Base-by-base conservation (phyloP, 2,113 vertebrate genomes). In the Channa maculata region DNA sequence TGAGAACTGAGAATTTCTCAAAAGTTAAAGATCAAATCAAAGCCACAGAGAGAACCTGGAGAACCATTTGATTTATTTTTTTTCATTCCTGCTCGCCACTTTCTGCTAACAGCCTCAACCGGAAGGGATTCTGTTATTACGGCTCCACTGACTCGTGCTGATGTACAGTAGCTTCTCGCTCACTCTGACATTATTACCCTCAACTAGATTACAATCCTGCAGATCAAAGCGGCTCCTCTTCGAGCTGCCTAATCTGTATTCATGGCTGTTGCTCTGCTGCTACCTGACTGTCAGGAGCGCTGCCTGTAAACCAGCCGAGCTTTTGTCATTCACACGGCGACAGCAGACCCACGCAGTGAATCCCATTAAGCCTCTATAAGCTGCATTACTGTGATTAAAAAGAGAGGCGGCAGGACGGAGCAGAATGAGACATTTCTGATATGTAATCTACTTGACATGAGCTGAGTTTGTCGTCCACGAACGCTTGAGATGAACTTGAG, bases 301-400 rank as follows among this genome's bases (percentile, higher is more conserved):
- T 65, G 44, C 66, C 50, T 36, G 66, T 72, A 65, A 72, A 60
- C 52, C 53, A 1, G 63, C 71, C 11, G 37, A 41, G n/a, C 14
- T 36, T 52, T 71, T 71, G 77, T 78, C 73, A 71, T 80, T 80
- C 80, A 55, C 65, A 57, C 44, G 46, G 73, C 38, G 53, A 38
- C 72, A 24, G 59, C 60, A 48, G 65, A 60, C 54, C 73, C 73
- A n/a, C 50, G 54, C 77, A n/a, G 65, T 5, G 71, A 75, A 82
- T 82, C 75, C 61, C 63, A 79, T 79, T 82, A 79, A 60, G 66
- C 44, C 63, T 68, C 38, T 5, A 1, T 71, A 43, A 62, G 71
- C 70, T 60, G 70, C 66, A 59, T 79, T 55, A 64, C 66, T 69
- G 75, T 72, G 83, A 86, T 86, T 82, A 79, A 68, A 82, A 69